Evolutionary conservation across 1,140 invertebrate species (phyloP).

Genomic region (Charaxes varanes): DNA sequence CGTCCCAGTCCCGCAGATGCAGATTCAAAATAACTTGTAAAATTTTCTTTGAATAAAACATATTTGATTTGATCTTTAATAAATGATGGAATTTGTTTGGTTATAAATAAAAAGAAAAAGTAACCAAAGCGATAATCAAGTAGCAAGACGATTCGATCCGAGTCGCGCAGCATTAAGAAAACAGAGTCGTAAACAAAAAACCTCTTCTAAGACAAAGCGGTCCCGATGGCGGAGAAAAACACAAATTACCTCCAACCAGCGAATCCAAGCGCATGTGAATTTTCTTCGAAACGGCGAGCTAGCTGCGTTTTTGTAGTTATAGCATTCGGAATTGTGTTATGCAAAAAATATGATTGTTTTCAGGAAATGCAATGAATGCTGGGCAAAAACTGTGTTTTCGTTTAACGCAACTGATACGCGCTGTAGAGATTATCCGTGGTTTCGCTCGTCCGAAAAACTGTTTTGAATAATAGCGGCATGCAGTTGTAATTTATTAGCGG

Average conservation of each 20-base stretch:
- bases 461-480: no score
- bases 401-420: constrained; percentile 23
- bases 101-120: no score
- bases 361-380: constrained; percentile 25
- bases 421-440: no score
- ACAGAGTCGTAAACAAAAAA: constrained; percentile 31
- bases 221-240: constrained; percentile 39
- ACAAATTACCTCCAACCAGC: constrained; percentile 44
- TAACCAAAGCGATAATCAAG: constrained; percentile 9
- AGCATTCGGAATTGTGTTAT: constrained; percentile 25
- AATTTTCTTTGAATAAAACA: no score
- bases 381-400: constrained; percentile 19
- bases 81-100: no score
- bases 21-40: no score
- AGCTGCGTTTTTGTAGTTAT: constrained; percentile 19
- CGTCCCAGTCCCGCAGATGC: no score
- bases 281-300: constrained; percentile 25
- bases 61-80: background rate
- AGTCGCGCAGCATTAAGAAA: constrained; percentile 31
- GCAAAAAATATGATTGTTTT: constrained; percentile 30
- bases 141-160: constrained; percentile 25
- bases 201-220: constrained; percentile 41
- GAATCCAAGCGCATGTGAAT: constrained; percentile 34
- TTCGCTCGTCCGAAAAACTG: no score
- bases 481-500: no score